These are phyloP conservation scores for Marcusenius ussheri DNA, from an alignment of 2,113 vertebrate genomes.

Conservation along the genomic window DNA sequence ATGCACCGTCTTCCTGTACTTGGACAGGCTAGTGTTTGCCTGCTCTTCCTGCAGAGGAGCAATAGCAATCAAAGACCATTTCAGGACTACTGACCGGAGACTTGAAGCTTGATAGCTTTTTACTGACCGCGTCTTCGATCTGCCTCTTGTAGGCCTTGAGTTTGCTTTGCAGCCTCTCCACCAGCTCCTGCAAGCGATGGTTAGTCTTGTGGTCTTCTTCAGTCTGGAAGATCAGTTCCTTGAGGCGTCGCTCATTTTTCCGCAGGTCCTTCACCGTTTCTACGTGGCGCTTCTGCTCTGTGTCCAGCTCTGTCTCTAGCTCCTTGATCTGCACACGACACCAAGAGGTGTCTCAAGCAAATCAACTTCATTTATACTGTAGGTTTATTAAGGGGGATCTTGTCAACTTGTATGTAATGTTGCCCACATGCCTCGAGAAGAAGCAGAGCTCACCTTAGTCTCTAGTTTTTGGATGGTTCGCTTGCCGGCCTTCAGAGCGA, in stretches of 20 bases:
- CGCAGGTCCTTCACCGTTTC: slow-evolving; percentile 55
- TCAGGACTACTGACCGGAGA: not conserved
- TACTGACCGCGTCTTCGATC: slow-evolving; percentile 48
- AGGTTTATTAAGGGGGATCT: not conserved
- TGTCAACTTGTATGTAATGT: not conserved
- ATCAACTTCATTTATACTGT: not conserved
- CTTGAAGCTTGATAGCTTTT: not conserved
- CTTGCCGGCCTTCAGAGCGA: slow-evolving; percentile 53
- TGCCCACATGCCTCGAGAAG: not conserved
- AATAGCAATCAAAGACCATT: not conserved
- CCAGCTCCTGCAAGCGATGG: slow-evolving; percentile 56
- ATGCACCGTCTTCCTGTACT: slow-evolving; percentile 45
- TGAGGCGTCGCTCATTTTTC: slow-evolving; percentile 53
- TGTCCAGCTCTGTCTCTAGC: slow-evolving; percentile 52
- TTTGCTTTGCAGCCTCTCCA: slow-evolving; percentile 62
- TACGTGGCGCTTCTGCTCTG: slow-evolving; percentile 52
- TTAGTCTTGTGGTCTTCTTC: slow-evolving; percentile 64
- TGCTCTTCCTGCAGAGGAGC: slow-evolving; percentile 51
- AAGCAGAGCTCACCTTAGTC: slow-evolving; percentile 44
- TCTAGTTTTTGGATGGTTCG: slow-evolving; percentile 59
- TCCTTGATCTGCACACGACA: slow-evolving; percentile 51
- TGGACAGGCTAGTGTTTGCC: slow-evolving; percentile 54
- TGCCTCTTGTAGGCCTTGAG: slow-evolving; percentile 59
- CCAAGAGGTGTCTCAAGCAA: not conserved
- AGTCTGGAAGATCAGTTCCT: slow-evolving; percentile 59